phyloP scores from a whole-genome alignment of 1,140 invertebrate genomes.

The Diabrotica undecimpunctata region DNA sequence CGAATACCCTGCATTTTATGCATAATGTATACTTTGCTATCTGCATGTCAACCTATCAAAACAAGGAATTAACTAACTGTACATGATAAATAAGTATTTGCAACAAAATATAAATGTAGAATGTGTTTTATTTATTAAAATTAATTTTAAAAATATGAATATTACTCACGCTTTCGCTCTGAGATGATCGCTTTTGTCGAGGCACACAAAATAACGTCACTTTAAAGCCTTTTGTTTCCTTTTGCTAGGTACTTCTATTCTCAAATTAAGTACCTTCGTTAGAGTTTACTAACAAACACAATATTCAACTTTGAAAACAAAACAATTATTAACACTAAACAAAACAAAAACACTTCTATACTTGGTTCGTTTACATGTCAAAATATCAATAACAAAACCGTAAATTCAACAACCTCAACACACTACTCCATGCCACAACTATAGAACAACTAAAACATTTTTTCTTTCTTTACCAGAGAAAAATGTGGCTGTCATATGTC shows the following conservation, averaged over 20 bases:
- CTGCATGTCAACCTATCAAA: no score
- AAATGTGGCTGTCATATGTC: neutral
- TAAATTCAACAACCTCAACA: neutral
- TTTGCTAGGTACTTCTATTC: neutral
- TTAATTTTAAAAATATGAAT: no score
- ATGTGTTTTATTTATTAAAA: no score
- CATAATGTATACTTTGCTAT: no score
- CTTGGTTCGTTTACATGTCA: neutral
- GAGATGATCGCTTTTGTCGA: constrained; percentile 48
- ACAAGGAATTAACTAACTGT: no score
- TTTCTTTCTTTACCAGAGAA: neutral
- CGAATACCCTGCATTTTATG: no score
- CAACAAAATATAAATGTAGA: no score
- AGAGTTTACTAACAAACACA: neutral
- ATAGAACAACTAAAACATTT: neutral
- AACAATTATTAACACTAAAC: neutral
- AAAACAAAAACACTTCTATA: constrained; percentile 1
- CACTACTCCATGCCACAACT: neutral
- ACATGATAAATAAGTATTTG: no score
- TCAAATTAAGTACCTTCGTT: neutral
- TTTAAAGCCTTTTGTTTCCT: constrained; percentile 30
- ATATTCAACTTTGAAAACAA: neutral
- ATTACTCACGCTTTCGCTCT: constrained; percentile 47
- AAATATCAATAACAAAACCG: neutral
- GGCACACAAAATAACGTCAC: constrained; percentile 50